phyloP scores from a whole-genome alignment of 2,888 invertebrate genomes.

The Aspidiotus destructor region DNA sequence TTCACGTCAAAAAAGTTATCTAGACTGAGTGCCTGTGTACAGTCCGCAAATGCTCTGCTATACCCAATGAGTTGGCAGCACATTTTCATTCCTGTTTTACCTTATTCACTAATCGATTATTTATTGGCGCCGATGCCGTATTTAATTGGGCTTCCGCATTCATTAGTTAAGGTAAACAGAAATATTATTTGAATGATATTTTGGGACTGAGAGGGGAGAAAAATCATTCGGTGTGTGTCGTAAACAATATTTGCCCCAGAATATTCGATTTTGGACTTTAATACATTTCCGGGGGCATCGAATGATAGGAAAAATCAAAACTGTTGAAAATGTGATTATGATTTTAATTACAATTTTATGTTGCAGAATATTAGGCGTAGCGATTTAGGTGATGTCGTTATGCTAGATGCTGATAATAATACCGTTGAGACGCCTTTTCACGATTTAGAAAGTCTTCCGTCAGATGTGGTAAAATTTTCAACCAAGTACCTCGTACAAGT shows the following conservation, averaged over 20 bases:
- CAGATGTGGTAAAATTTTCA: constrained; percentile 64
- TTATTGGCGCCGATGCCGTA: constrained; percentile 95
- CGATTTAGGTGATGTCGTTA: constrained; percentile 88
- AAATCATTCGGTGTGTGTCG: neutral
- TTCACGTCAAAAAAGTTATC: constrained; percentile 84
- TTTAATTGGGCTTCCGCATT: constrained; percentile 81
- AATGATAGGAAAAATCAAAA: no score
- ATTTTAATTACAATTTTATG: neutral
- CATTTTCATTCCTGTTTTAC: constrained; percentile 86
- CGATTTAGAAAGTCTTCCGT: constrained; percentile 80
- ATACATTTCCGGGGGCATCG: no score
- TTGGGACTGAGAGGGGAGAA: no score
- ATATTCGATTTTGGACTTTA: no score
- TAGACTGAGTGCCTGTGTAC: constrained; percentile 81
- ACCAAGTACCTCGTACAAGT: neutral
- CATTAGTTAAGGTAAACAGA: constrained; percentile 37
- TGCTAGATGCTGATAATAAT: constrained; percentile 86
- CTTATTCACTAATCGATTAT: constrained; percentile 78
- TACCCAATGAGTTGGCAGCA: constrained; percentile 99
- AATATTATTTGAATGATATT: neutral
- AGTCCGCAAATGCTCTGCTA: constrained; percentile 86
- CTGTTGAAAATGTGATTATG: no score
- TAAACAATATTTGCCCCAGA: neutral
- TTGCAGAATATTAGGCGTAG: constrained; percentile 62
- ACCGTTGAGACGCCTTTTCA: constrained; percentile 76